Base-by-base conservation (phyloP, 37 sponge, comb jelly and placozoan species). In the Mnemiopsis leidyi region DNA sequence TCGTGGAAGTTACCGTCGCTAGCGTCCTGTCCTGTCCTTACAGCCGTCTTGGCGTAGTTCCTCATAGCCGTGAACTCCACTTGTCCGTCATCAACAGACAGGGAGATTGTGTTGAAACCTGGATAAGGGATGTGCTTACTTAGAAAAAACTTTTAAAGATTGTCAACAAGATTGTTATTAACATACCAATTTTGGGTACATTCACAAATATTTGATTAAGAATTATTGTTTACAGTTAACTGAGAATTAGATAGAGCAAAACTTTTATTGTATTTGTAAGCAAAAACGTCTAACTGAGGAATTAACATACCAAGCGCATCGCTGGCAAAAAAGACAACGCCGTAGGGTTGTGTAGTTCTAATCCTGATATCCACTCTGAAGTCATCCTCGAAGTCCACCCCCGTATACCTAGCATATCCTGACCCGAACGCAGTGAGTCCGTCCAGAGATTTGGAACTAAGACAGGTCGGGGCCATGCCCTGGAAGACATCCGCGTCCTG, bases 21-120 rank as follows among this genome's bases (percentile, higher is more conserved):
- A 33, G 36, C 90, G 30, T 38, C 90, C 25, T 40, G 40, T 2
- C 90, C 90, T 37, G 36, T 85, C 30, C 90, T 38, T 1, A 85
- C 90, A n/a, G 61, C 61, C 23, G 90, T 85, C 18, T 77, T 77
- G 3, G 79, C 79, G 32, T 77, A 77, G 32, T 77, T 77, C 33
- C 79, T 28, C 79, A 77, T 77, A 16, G 79, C 79, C 1, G 33
- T 36, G 90, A 85, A 85, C 40, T 40, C 40, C 48, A 85, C 90
- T 61, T 85, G 90, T 29, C 90, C 90, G 28, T 85, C 35, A 26
- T 40, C 61, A 0, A 85, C 61, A 38, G 90, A 85, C 90, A 85
- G 48, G 26, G 90, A 38, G 0, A 40, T 40, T 1, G 48, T 40
- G n/a, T 85, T 23, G 29, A 85, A 85, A 38, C 61, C 90, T 85